Conservation (phyloP, 2,113 vertebrate genomes). For the Electrona antarctica region DNA sequence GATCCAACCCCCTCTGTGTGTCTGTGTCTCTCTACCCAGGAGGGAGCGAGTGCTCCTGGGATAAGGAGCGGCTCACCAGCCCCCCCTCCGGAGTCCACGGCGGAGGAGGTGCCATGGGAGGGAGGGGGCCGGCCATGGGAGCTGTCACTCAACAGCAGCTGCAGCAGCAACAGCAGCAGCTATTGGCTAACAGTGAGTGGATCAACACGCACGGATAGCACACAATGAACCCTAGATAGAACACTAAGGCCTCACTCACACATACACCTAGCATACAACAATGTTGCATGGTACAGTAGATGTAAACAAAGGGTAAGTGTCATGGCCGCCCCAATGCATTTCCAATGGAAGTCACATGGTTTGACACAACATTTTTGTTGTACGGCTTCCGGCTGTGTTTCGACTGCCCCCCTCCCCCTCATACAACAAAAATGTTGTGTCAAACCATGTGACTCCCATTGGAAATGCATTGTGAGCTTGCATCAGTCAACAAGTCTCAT, state of each 20-base stretch:
- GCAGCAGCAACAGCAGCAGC: conserved; percentile 62
- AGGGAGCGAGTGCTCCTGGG: conserved; percentile 76
- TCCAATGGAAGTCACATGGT: too few species aligned
- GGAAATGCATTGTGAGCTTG: too few species aligned
- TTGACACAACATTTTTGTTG: too few species aligned
- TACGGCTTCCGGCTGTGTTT: too few species aligned
- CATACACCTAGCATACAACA: too few species aligned
- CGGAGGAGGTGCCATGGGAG: conserved; percentile 51
- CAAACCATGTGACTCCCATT: too few species aligned
- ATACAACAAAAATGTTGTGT: too few species aligned
- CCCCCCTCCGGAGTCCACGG: conserved; percentile 60
- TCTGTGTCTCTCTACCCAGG: conserved; percentile 57
- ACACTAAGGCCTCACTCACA: conserved; percentile 11
- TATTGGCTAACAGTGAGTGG: conserved; percentile 71
- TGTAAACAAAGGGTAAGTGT: too few species aligned
- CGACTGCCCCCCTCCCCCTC: background rate
- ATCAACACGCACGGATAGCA: conserved; percentile 6
- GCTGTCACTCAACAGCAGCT: conserved; percentile 70
- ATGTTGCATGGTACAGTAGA: too few species aligned
- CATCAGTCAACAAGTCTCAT: too few species aligned
- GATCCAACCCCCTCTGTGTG: background rate
- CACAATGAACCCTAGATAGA: background rate
- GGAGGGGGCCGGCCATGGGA: conserved; percentile 57
- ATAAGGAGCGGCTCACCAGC: conserved; percentile 74
- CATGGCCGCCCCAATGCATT: too few species aligned